phyloP scores from a whole-genome alignment of 2,888 invertebrate genomes.

The Trachelus stipa region DNA sequence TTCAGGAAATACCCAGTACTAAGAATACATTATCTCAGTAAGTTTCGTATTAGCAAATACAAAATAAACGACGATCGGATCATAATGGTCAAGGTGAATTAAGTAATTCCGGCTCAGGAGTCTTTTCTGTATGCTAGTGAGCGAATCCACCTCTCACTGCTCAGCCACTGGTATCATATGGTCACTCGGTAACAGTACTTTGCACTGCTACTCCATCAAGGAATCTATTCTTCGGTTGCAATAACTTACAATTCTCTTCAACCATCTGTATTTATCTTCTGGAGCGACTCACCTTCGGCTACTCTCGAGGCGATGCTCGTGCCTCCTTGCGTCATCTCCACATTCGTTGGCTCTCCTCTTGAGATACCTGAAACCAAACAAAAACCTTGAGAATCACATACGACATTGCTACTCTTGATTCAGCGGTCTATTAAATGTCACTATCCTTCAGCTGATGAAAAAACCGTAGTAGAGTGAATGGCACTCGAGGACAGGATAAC shows the following conservation, averaged over 20 bases:
- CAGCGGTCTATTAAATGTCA: neutral
- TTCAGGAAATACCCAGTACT: neutral
- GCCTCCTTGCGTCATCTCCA: constrained; percentile 47
- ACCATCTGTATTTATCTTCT: neutral
- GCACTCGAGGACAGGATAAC: no score
- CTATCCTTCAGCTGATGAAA: neutral
- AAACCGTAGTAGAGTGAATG: neutral
- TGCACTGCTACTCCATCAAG: constrained; percentile 11
- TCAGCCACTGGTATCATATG: neutral
- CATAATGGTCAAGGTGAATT: neutral
- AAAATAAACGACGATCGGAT: neutral
- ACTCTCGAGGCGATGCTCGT: constrained; percentile 34
- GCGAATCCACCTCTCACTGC: neutral
- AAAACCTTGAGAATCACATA: neutral
- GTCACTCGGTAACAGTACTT: constrained; percentile 42
- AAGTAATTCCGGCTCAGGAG: neutral
- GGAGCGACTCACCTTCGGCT: constrained; percentile 45
- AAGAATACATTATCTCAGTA: neutral
- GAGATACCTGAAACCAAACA: constrained; percentile 38
- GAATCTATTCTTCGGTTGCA: neutral
- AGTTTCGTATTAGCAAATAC: neutral
- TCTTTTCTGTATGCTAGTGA: neutral
- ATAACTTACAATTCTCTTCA: neutral
- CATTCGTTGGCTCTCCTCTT: constrained; percentile 35
- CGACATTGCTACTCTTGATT: neutral